phyloP scores from a whole-genome alignment of 2,113 vertebrate species.

The Bubo scandiacus region DNA sequence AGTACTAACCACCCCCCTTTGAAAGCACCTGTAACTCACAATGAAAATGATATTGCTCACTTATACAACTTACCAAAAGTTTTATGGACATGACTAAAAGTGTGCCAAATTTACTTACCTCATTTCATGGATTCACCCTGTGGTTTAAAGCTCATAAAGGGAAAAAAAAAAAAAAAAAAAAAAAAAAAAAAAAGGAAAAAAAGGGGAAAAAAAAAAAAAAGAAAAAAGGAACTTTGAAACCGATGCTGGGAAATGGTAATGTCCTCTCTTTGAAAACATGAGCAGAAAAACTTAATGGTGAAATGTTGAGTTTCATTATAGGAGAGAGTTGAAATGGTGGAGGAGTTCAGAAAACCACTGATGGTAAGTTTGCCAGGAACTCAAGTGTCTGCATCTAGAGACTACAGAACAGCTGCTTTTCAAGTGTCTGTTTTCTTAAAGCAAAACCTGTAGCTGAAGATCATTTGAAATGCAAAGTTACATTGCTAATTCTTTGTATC shows the following conservation, averaged over 20 bases:
- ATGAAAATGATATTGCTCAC: conserved; percentile 78
- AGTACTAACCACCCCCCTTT: conserved; percentile 82
- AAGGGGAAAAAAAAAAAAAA: not conserved
- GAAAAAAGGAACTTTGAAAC: conserved; percentile 42
- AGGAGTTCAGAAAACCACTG: conserved; percentile 64
- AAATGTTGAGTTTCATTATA: conserved; percentile 64
- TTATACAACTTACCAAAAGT: conserved; percentile 91
- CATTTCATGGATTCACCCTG: conserved; percentile 85
- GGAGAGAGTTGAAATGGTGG: conserved; percentile 63
- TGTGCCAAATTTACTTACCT: conserved; percentile 98
- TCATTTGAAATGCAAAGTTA: conserved; percentile 79
- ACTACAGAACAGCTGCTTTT: conserved; percentile 75
- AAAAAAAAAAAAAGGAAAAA: rapidly evolving
- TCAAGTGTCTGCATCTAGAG: conserved; percentile 69
- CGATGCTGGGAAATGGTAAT: conserved; percentile 28
- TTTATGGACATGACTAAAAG: conserved; percentile 84
- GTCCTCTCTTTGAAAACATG: conserved; percentile 65
- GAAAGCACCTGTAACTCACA: conserved; percentile 92
- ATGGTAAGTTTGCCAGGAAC: conserved; percentile 72
- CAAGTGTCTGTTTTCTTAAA: conserved; percentile 77
- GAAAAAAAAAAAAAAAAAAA: not conserved
- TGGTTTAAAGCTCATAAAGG: conserved; percentile 82
- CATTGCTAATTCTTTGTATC: conserved; percentile 79
- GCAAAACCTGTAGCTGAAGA: conserved; percentile 78
- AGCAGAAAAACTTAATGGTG: conserved; percentile 62